phyloP scores from a whole-genome alignment of 2,797 vertebrate genomes.

The Sebastes wilsoni region DNA sequence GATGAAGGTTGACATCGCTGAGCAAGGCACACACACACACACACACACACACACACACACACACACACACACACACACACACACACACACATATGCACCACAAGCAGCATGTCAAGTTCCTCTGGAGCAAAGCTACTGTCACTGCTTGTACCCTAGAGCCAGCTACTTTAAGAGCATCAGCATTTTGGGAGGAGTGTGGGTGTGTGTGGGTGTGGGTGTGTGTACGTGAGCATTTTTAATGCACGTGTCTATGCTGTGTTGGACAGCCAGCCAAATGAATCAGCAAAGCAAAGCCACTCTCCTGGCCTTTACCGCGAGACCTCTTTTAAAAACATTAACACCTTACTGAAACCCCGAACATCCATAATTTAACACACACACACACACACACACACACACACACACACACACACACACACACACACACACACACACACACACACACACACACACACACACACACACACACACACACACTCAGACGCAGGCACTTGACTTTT shows the following conservation, averaged over 20 bases:
- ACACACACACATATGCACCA: background rate
- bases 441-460: too few relatives aligned
- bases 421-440: background rate
- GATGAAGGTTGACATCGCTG: slow-evolving; percentile 55
- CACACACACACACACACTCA: too few relatives aligned
- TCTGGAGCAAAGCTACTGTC: slow-evolving; percentile 55
- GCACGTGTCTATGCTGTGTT: slow-evolving; percentile 3
- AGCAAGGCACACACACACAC: slow-evolving; percentile 26
- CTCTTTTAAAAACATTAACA: slow-evolving; percentile 43
- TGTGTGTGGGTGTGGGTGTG: background rate
- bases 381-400: background rate
- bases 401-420: too few relatives aligned
- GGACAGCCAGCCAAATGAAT: slow-evolving; percentile 34
- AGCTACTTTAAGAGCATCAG: slow-evolving; percentile 60
- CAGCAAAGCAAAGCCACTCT: slow-evolving; percentile 20
- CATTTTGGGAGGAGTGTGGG: slow-evolving; percentile 39
- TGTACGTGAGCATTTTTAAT: background rate
- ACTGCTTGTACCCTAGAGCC: slow-evolving; percentile 49
- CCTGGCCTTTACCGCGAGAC: slow-evolving; percentile 31
- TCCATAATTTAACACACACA: slow-evolving; percentile 31
- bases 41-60: background rate
- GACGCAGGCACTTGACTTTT: slow-evolving; percentile 12
- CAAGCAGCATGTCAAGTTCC: slow-evolving; percentile 53
- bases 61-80: background rate
- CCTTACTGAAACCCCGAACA: slow-evolving; percentile 31